A percentile compares a stretch with the other conserved stretches of the same genome.
phyloP scores from a whole-genome alignment of 2,797 vertebrate genomes.

The Apodemus agrarius region DNA sequence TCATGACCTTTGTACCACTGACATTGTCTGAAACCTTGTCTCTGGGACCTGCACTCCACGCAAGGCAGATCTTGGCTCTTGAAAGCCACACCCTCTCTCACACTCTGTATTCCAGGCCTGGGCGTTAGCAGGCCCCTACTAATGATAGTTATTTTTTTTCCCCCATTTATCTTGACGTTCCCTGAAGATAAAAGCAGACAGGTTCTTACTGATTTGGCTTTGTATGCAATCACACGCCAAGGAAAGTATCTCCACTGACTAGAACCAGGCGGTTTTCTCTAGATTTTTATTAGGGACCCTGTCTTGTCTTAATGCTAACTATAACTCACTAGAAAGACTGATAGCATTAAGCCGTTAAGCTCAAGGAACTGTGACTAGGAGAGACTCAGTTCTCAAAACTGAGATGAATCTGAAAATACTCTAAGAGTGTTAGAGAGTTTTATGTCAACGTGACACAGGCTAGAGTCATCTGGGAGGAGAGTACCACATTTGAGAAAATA shows the following conservation, averaged over 20 bases:
- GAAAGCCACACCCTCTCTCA: background rate
- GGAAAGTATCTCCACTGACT: background rate
- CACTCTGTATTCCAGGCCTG: background rate
- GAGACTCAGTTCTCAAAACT: background rate
- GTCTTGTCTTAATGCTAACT: background rate
- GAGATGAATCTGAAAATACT: slow-evolving; percentile 8
- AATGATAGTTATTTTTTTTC: background rate
- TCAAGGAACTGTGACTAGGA: background rate
- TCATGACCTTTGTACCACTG: slow-evolving; percentile 39
- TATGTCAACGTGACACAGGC: background rate
- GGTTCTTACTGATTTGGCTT: background rate
- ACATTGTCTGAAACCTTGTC: slow-evolving; percentile 39
- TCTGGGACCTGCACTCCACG: background rate
- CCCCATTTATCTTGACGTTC: slow-evolving; percentile 35
- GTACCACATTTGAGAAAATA: background rate
- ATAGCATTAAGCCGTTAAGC: background rate
- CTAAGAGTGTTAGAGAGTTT: background rate
- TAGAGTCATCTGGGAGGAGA: background rate
- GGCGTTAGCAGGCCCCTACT: background rate
- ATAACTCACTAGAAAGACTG: background rate
- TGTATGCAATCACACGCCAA: background rate
- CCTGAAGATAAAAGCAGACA: background rate
- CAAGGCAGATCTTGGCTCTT: background rate
- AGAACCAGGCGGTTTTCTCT: background rate
- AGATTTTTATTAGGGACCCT: background rate